A percentile compares a stretch with the other conserved stretches of the same genome.
phyloP scores from a whole-genome alignment of 1,140 invertebrate genomes.

The Bombus superbus region DNA sequence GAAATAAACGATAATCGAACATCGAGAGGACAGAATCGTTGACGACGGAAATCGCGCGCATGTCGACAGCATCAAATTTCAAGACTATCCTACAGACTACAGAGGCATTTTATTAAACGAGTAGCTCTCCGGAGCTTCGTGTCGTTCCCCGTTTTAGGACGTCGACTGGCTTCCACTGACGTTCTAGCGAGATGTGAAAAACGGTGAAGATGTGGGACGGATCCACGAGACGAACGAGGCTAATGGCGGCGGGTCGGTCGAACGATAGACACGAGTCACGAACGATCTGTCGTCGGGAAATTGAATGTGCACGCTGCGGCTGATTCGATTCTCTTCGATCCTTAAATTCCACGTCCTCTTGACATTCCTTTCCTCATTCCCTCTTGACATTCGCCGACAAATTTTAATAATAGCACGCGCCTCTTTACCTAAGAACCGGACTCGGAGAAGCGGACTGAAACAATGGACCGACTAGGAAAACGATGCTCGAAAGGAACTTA shows the following conservation, averaged over 20 bases:
- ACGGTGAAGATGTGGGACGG: not conserved
- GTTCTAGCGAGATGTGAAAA: not conserved
- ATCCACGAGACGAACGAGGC: not conserved
- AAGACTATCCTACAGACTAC: no score
- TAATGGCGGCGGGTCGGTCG: constrained; percentile 44
- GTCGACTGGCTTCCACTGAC: no score
- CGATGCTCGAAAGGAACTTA: not conserved
- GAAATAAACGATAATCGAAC: no score
- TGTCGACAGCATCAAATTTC: no score
- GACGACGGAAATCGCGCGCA: no score
- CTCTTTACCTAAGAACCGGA: not conserved
- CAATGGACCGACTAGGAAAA: not conserved
- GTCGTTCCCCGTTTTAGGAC: no score
- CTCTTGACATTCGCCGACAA: constrained; percentile 20
- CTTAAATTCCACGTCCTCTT: constrained; percentile 57
- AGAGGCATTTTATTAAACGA: no score
- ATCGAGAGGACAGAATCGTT: no score
- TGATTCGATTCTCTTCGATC: constrained; percentile 3
- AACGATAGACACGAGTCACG: constrained; percentile 36
- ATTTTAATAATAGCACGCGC: constrained; percentile 53
- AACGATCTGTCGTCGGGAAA: constrained; percentile 26
- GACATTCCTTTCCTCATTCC: not conserved
- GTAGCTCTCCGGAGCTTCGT: no score
- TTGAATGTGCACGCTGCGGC: constrained; percentile 37
- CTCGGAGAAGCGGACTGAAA: not conserved